Conservation (phyloP, 2,113 vertebrate species). For the Upupa epops region DNA sequence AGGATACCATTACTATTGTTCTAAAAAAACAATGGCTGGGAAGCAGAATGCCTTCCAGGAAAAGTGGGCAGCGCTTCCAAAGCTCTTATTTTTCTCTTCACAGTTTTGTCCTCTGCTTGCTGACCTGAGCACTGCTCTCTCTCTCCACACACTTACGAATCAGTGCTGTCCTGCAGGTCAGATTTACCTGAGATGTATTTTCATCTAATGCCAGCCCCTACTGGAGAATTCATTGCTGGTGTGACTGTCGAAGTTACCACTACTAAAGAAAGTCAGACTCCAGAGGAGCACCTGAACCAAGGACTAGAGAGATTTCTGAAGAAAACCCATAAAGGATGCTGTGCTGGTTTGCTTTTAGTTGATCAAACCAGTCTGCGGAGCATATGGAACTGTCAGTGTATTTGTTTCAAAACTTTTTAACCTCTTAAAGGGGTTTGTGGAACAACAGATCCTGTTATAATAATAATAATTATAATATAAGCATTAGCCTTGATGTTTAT, state of each 20-base stretch:
- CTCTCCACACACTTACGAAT: background rate
- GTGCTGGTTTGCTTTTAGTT: background rate
- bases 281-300: background rate
- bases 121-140: background rate
- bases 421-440: background rate
- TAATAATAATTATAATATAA: too few relatives aligned
- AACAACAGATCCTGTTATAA: background rate
- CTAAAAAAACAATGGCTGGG: background rate
- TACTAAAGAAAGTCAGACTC: background rate
- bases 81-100: background rate
- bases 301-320: background rate
- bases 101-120: background rate
- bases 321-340: background rate
- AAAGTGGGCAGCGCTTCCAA: background rate
- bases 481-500: background rate
- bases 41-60: background rate
- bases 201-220: background rate
- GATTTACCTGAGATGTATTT: background rate
- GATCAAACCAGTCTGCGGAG: background rate
- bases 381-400: fast-evolving
- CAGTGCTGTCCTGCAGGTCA: background rate
- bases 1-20: background rate
- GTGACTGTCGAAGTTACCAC: background rate
- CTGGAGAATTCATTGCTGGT: background rate
- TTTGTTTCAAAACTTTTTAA: background rate